Conservation (phyloP, 2,888 invertebrate genomes). For the Litoditis marina region DNA sequence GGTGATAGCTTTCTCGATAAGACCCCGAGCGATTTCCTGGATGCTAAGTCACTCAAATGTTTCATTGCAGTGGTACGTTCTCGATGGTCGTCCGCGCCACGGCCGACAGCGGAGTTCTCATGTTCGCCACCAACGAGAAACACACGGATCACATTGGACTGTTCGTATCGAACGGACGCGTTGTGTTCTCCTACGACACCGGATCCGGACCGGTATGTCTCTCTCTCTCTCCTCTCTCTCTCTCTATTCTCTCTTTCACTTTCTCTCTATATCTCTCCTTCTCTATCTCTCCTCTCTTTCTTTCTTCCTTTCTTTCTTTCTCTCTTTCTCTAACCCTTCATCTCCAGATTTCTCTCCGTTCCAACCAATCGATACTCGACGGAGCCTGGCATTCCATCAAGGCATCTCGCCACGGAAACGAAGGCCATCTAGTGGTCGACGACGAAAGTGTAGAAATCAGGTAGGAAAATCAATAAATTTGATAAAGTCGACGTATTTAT, state of each 20-base stretch:
- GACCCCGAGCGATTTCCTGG: too few species aligned
- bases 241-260: too few species aligned
- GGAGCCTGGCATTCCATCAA: slow-evolving; percentile 59
- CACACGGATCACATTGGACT: slow-evolving; percentile 77
- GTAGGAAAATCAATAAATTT: background rate
- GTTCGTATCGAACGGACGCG: slow-evolving; percentile 80
- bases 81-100: slow-evolving; percentile 77
- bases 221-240: too few species aligned
- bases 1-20: too few species aligned
- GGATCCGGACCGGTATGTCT: slow-evolving; percentile 68
- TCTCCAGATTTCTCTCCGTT: slow-evolving; percentile 33
- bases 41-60: too few species aligned
- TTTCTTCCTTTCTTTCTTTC: too few species aligned
- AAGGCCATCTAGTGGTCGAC: slow-evolving; percentile 62
- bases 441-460: slow-evolving; percentile 50
- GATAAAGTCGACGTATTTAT: background rate
- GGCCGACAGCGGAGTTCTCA: slow-evolving; percentile 76
- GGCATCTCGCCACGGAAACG: slow-evolving; percentile 49
- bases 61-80: slow-evolving; percentile 67
- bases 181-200: slow-evolving; percentile 80
- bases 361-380: slow-evolving; percentile 48
- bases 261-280: too few species aligned
- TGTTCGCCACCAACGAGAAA: slow-evolving; percentile 72
- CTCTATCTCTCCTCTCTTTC: too few species aligned
- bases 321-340: too few species aligned